Evolutionary conservation across 2,113 vertebrate genomes (phyloP).

Genomic region (Atrichornis clamosus): DNA sequence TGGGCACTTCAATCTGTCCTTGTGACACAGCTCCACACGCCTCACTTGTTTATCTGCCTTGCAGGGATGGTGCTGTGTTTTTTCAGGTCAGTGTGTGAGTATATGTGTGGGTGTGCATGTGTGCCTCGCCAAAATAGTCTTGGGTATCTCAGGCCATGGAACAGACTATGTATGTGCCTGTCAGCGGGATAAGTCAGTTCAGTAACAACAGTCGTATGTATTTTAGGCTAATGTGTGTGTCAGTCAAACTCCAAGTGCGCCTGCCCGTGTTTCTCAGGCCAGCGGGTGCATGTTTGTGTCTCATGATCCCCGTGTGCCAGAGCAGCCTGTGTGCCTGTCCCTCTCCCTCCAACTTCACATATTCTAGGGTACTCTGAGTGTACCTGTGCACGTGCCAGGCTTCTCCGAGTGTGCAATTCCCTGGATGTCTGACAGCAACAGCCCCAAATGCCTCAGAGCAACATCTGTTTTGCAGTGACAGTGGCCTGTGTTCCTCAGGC

Average conservation of each 20-base stretch:
- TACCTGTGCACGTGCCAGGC: background rate
- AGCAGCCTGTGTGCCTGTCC: background rate
- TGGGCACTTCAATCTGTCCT: background rate
- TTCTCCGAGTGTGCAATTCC: rapidly evolving
- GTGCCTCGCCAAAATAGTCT: background rate
- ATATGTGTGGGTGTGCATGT: background rate
- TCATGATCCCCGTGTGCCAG: background rate
- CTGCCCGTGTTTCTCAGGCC: background rate
- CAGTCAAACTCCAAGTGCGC: background rate
- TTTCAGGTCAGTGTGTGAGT: background rate
- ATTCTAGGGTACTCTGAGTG: background rate
- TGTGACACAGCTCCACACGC: background rate
- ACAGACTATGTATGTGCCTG: background rate
- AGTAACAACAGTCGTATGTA: background rate
- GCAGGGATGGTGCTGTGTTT: background rate
- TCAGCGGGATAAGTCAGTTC: background rate
- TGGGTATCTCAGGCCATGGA: background rate
- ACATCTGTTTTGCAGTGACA: background rate
- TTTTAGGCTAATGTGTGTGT: background rate
- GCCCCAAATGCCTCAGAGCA: background rate
- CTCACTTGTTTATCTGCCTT: background rate
- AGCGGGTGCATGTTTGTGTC: background rate
- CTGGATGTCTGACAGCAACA: background rate
- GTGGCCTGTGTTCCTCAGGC: rapidly evolving
- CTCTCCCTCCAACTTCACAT: rapidly evolving